Evolutionary conservation across 2,888 invertebrate genomes (phyloP), one percentile per base, ranked within the genome.

Genomic region (Laspeyria flexula): DNA sequence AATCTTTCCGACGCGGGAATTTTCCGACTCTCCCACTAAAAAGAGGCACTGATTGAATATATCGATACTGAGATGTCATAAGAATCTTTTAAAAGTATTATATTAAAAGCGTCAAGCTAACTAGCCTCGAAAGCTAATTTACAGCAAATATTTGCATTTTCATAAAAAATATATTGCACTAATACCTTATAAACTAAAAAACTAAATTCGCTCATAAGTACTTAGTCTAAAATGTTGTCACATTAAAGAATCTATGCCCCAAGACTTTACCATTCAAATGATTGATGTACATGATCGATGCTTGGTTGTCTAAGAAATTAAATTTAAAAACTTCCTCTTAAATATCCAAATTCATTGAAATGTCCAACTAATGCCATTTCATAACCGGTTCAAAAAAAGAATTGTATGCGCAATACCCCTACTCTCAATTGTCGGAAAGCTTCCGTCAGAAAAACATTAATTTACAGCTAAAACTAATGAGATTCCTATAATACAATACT

Each of bases 221-320:
- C 53, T 33, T 49, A 65, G 25, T 29, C 37, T 55, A 54, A 41
- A 39, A 15, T 40, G 55, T 44, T 51, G 18, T 56, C 0, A 12
- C 16, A 43, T 48, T 42, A 50, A 56, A 51, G 71, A 79, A 80
- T 74, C 79, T 80, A 80, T 79, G 78, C 79, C 79, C 79, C 71
- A 10, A 60, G n/a, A 62, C 44, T 30, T 55, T 43, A 53, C 43
- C 73, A 68, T 53, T 68, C 71, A 27, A 41, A 73, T 75, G 69
- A 49, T 52, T n/a, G n/a, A n/a, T 53, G 21, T 41, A 57, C 49
- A 64, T 63, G 68, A 68, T 60, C 42, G 45, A 34, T 56, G 27
- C 41, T 7, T 37, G 1, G 4, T 10, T 34, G n/a, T n/a, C n/a
- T 21, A 21, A 37, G n/a, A 3, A 37, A n/a, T n/a, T n/a, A n/a